A percentile compares a stretch with the other conserved stretches of the same genome.
Conservation (phyloP, 2,113 vertebrate genomes). For the Barnardius zonarius region DNA sequence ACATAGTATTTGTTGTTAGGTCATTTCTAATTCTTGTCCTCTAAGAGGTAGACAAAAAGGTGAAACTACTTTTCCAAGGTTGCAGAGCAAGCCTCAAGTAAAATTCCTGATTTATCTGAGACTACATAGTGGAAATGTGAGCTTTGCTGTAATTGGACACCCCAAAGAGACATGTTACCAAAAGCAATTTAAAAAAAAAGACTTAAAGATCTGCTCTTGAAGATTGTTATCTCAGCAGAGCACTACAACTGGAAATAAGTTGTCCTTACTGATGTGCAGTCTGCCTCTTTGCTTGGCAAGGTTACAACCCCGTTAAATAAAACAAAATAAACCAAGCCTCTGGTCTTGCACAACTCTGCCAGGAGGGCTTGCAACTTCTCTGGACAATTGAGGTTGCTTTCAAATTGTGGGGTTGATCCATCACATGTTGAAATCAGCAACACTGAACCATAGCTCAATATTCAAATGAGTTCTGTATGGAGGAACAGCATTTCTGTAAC, state of each 20-base stretch:
- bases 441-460: slow-evolving; percentile 2
- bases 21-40: not conserved
- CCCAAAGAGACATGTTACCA: not conserved
- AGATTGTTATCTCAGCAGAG: not conserved
- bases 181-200: not conserved
- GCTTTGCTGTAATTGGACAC: not conserved
- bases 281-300: not conserved
- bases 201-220: not conserved
- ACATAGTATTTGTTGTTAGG: not conserved
- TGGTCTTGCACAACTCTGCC: slow-evolving; percentile 13
- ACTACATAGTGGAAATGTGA: not conserved
- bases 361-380: slow-evolving; percentile 28
- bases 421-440: slow-evolving; percentile 33
- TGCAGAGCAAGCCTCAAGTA: not conserved
- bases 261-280: not conserved
- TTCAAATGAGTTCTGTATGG: slow-evolving; percentile 6
- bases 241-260: not conserved
- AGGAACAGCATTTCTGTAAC: not conserved
- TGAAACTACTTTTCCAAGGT: not conserved
- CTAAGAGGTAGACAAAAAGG: not conserved
- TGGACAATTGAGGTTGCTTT: slow-evolving; percentile 29
- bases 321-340: slow-evolving; percentile 11
- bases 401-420: slow-evolving; percentile 15
- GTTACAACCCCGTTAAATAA: not conserved
- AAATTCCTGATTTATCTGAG: not conserved